phyloP scores from a whole-genome alignment of 2,113 vertebrate species.

The Emydocephalus ijimae region DNA sequence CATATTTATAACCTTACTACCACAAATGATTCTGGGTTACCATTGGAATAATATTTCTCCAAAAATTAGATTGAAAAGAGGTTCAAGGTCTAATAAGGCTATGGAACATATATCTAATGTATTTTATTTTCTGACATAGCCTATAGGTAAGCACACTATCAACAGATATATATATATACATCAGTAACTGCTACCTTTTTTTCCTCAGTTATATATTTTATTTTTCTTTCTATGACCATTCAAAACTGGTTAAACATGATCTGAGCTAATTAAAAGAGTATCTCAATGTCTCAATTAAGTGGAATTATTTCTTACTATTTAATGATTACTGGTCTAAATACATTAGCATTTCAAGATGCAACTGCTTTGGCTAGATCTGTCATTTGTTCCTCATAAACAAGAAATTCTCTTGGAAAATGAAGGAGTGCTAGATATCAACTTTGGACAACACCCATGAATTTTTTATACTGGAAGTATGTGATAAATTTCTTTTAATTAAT shows the following conservation, averaged over 20 bases:
- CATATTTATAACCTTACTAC: not conserved
- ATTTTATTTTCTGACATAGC: not conserved
- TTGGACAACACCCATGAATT: not conserved
- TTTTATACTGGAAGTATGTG: not conserved
- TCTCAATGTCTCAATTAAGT: not conserved
- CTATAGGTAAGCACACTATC: not conserved
- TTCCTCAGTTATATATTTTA: not conserved
- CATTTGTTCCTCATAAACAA: not conserved
- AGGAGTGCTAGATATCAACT: not conserved
- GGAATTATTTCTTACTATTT: not conserved
- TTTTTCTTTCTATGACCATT: not conserved
- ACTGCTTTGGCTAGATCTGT: not conserved
- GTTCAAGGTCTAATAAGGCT: not conserved
- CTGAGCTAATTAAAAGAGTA: not conserved
- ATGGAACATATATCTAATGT: not conserved
- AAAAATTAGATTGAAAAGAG: not conserved
- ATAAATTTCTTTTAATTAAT: not conserved
- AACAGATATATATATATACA: not conserved
- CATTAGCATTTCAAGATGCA: not conserved
- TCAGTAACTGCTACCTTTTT: not conserved
- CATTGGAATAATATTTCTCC: not conserved
- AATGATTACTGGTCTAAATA: not conserved
- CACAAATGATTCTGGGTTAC: not conserved
- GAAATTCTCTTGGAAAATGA: not conserved
- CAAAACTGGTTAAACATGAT: not conserved